Conservation (phyloP, 2,888 invertebrate species). For the Trichopoda pennipes region DNA sequence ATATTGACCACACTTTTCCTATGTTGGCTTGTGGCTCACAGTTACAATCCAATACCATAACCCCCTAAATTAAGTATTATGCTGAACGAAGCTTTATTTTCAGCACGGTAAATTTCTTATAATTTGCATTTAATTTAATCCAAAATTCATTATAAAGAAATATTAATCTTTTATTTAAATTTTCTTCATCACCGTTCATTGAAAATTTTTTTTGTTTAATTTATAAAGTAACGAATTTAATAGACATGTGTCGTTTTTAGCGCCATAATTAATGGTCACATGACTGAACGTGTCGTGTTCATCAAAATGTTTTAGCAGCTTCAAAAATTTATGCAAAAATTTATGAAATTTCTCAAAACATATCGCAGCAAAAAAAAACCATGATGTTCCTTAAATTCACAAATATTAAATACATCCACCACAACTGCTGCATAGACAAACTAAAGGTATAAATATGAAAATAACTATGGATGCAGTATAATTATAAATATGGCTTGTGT, state of each 20-base stretch:
- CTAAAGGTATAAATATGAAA: neutral
- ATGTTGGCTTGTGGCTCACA: too few relatives aligned
- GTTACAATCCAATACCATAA: too few relatives aligned
- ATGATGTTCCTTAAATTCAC: conserved; percentile 33
- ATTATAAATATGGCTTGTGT: neutral
- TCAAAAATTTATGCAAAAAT: conserved; percentile 12
- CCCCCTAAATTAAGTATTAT: too few relatives aligned
- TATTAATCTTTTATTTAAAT: neutral
- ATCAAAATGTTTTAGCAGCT: conserved; percentile 41
- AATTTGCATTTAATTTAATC: too few relatives aligned
- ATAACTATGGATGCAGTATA: neutral
- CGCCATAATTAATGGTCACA: conserved; percentile 64
- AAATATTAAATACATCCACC: conserved; percentile 24
- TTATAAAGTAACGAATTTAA: conserved; percentile 31
- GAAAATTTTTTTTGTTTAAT: conserved; percentile 12
- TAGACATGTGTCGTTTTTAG: conserved; percentile 65
- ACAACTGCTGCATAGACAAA: neutral
- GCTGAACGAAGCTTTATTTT: too few relatives aligned
- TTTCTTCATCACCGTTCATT: neutral
- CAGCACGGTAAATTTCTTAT: too few relatives aligned
- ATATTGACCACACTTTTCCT: too few relatives aligned
- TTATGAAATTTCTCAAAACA: conserved; percentile 2
- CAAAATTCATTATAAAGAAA: too few relatives aligned
- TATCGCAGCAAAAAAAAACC: conserved; percentile 23
- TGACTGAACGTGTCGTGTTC: conserved; percentile 50